Percentiles rank a stretch among this genome's conserved stretches.
Conservation (phyloP, 2,113 vertebrate species). For the Osmerus mordax region DNA sequence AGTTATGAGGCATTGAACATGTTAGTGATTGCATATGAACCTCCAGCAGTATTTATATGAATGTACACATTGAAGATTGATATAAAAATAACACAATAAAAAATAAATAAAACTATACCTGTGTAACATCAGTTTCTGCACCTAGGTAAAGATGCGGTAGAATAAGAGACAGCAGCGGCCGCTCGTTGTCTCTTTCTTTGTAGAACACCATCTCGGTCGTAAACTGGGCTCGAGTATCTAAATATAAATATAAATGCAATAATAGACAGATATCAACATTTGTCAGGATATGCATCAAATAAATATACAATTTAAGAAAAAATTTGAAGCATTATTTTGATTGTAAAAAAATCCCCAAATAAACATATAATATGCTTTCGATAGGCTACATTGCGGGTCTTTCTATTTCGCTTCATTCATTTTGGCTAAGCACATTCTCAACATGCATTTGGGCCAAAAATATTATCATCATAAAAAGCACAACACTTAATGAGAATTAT, state of each 20-base stretch:
- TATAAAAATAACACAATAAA: too few relatives aligned
- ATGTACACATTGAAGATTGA: too few relatives aligned
- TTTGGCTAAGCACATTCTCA: neutral
- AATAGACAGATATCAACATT: too few relatives aligned
- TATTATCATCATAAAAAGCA: neutral
- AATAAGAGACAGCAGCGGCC: constrained; percentile 67
- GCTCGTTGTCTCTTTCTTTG: constrained; percentile 50
- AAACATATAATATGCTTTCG: neutral
- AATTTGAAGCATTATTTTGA: too few relatives aligned
- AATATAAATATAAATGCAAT: neutral
- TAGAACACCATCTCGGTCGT: constrained; percentile 64
- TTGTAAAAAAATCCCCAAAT: neutral
- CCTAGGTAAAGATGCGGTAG: constrained; percentile 78
- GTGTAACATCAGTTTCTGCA: constrained; percentile 76
- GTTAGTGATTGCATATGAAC: neutral
- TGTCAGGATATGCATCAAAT: too few relatives aligned
- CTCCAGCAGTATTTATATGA: neutral
- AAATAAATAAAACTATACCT: constrained; percentile 52
- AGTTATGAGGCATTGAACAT: neutral
- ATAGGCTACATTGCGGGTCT: neutral
- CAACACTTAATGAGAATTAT: neutral
- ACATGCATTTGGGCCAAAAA: neutral
- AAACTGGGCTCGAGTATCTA: neutral
- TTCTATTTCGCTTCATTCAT: neutral
- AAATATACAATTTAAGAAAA: neutral